Evolutionary conservation across 2,797 vertebrate species (phyloP).

Genomic region (Cuculus canorus): DNA sequence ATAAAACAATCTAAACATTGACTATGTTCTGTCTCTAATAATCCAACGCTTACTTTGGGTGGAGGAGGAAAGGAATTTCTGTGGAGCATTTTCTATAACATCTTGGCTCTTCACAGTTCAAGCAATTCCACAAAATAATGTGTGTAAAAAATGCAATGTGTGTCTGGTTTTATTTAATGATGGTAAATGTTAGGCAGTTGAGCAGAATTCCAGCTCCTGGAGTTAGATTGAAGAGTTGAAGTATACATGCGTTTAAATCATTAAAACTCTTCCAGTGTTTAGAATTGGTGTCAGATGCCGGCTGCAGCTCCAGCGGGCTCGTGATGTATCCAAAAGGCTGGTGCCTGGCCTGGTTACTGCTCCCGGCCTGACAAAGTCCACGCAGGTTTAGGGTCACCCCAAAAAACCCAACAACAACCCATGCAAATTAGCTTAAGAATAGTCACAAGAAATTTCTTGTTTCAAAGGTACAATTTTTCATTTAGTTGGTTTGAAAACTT

Average conservation of each 20-base stretch:
- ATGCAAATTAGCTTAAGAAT: neutral
- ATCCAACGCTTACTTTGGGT: rapidly evolving
- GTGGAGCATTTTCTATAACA: rapidly evolving
- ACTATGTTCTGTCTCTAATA: neutral
- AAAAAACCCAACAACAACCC: no score
- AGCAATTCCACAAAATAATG: neutral
- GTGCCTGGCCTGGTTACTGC: neutral
- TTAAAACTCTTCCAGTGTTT: rapidly evolving
- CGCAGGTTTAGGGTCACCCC: neutral
- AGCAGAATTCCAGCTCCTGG: neutral
- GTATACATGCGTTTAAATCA: neutral
- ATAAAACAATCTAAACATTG: neutral
- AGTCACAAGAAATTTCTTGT: neutral
- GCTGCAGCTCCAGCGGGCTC: neutral
- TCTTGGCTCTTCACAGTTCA: neutral
- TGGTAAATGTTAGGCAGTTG: neutral
- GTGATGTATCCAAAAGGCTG: rapidly evolving
- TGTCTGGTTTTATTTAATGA: neutral
- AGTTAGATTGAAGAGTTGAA: neutral
- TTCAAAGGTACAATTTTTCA: neutral
- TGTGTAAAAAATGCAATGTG: no score
- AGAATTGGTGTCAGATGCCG: neutral
- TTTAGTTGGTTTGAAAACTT: neutral
- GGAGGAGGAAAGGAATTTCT: neutral
- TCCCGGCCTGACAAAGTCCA: neutral